Evolutionary conservation across 2,113 vertebrate genomes (phyloP), one percentile per base, ranked within the genome.

Genomic region (Atlantisia rogersi): DNA sequence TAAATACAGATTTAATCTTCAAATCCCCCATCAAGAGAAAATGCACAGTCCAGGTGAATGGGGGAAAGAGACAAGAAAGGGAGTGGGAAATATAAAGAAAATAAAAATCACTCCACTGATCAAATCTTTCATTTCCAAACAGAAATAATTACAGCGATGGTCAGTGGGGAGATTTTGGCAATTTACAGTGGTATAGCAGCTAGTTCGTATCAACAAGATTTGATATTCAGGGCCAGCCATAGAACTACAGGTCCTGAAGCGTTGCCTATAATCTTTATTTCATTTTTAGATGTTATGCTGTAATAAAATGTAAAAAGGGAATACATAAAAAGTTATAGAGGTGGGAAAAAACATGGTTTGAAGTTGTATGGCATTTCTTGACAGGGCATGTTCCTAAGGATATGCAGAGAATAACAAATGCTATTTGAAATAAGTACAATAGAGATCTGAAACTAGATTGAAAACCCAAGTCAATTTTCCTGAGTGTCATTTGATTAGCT

Each of bases 291-390:
- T 98, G 97, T 98, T 97, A 98, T 95, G 97, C 96, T 97, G 94
- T 97, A 98, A 98, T 98, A 97, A 98, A 98, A 98, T 97, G 95
- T 97, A 98, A 98, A 98, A 98, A 97, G 97, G 95, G 98, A 98
- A 98, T 98, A 97, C 96, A 97, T 98, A 97, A 98, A 97, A 98
- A 97, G 97, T 98, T 98, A 97, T 96, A 97, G 97, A 98, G 96
- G 96, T 98, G 96, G 96, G 95, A 96, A 97, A 97, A 98, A 98
- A 97, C 97, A 97, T 56, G 78, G 96, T 98, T 98, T 98, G 98
- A 98, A 98, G 97, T 98, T 97, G 92, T 91, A 97, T 94, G 95
- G 96, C 95, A 94, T 97, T 98, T 97, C 96, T 97, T 98, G 97
- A 98, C 96, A 97, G 96, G 95, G 93, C 96, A 97, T 96, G 96